A percentile compares a stretch with the other conserved stretches of the same genome.
These are phyloP conservation scores for Merodon equestris DNA, from an alignment of 2,888 invertebrate species.

Conservation along the genomic window DNA sequence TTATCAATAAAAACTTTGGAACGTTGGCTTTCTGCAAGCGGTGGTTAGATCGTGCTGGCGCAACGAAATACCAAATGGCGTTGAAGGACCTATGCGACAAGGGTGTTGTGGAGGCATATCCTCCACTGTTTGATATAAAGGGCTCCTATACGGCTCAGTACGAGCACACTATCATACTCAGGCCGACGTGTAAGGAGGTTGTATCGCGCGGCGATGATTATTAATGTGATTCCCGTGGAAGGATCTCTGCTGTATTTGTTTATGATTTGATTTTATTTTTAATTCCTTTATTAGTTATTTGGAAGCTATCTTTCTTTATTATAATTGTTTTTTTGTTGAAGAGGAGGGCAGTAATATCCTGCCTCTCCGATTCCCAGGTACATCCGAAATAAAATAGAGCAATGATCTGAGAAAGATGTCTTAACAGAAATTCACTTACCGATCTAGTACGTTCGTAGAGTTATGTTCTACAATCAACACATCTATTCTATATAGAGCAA, in stretches of 20 bases:
- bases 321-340: conserved; percentile 12
- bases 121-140: conserved; percentile 97
- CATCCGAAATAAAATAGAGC: no score
- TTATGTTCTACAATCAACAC: no score
- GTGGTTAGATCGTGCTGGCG: conserved; percentile 98
- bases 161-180: conserved; percentile 97
- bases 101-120: conserved; percentile 98
- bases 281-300: background rate
- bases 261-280: conserved; percentile 14
- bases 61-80: conserved; percentile 98
- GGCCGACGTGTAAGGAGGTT: conserved; percentile 99
- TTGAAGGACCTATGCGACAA: conserved; percentile 99
- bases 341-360: no score
- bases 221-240: conserved; percentile 48
- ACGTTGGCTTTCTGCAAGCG: conserved; percentile 99
- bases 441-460: no score
- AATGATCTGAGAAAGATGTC: no score
- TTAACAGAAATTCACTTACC: no score
- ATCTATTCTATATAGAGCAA: conserved; percentile 12
- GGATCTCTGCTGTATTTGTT: conserved; percentile 17
- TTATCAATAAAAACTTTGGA: conserved; percentile 97
- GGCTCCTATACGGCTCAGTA: conserved; percentile 99
- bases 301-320: background rate
- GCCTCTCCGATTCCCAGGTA: no score
- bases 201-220: conserved; percentile 98